Evolutionary conservation across 2,113 vertebrate species (phyloP).

Genomic region (Sitta europaea): DNA sequence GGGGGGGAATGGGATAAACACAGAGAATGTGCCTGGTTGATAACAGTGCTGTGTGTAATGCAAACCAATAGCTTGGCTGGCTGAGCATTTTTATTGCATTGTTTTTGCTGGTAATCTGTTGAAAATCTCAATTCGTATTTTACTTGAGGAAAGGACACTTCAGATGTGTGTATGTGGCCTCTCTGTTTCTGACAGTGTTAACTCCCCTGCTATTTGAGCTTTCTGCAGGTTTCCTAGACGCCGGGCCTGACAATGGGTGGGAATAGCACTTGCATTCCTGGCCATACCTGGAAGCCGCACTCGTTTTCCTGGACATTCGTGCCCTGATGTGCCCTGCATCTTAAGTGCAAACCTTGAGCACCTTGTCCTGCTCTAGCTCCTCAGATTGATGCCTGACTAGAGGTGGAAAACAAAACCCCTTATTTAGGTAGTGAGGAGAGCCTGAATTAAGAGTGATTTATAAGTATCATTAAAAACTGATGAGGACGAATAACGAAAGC

Average conservation of each 20-base stretch:
- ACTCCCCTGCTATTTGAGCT: background rate
- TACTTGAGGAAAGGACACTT: background rate
- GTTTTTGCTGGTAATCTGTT: background rate
- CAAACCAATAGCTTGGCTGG: background rate
- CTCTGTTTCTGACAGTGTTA: background rate
- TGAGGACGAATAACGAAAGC: background rate
- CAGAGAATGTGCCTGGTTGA: fast-evolving
- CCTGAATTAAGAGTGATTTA: background rate
- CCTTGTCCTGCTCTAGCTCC: background rate
- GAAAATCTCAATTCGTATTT: background rate
- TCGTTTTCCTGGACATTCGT: background rate
- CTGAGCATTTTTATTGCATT: background rate
- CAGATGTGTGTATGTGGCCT: fast-evolving
- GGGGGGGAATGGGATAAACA: background rate
- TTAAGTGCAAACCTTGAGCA: background rate
- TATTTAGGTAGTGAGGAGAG: background rate
- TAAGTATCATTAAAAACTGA: background rate
- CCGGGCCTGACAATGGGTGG: background rate
- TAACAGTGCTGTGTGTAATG: background rate
- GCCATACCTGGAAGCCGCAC: background rate
- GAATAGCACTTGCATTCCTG: background rate
- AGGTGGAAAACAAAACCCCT: background rate
- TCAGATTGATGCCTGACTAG: background rate
- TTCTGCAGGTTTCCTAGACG: background rate
- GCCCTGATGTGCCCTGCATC: background rate